Evolutionary conservation across 2,888 invertebrate genomes (phyloP).

Genomic region (Pseudoips prasinana): DNA sequence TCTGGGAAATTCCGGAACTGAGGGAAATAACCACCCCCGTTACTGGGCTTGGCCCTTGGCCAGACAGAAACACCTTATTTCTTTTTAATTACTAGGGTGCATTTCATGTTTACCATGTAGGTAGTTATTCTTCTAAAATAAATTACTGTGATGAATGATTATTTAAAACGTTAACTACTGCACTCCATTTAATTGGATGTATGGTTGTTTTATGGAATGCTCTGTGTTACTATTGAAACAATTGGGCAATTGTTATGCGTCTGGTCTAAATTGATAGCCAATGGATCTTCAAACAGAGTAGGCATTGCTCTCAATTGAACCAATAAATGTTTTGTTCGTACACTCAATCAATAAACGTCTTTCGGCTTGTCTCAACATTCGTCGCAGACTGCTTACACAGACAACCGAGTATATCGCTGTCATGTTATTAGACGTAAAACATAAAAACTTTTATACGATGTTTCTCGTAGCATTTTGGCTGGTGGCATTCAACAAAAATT

Average conservation of each 20-base stretch:
- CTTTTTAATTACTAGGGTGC: constrained; percentile 6
- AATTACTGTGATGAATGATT: no score
- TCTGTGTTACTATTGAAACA: constrained; percentile 16
- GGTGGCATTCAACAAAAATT: constrained; percentile 19
- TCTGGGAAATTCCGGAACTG: constrained; percentile 19
- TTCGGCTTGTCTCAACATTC: constrained; percentile 18
- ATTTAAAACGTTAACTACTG: constrained; percentile 2
- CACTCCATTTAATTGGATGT: constrained; percentile 5
- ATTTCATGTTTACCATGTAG: constrained; percentile 6
- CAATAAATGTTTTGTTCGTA: constrained; percentile 17
- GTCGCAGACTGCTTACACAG: not conserved
- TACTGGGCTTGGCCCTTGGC: constrained; percentile 4
- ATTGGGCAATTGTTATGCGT: constrained; percentile 23
- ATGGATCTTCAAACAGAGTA: constrained; percentile 19
- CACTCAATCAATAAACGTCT: constrained; percentile 28
- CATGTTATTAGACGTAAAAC: constrained; percentile 15
- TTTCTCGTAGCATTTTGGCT: constrained; percentile 3
- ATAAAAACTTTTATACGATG: constrained; percentile 20
- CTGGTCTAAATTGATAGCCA: constrained; percentile 31
- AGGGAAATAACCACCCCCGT: constrained; percentile 8
- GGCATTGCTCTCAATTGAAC: constrained; percentile 29
- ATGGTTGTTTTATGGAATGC: constrained; percentile 1
- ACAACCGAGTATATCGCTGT: constrained; percentile 6
- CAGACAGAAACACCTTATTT: constrained; percentile 13
- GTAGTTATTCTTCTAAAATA: no score